Evolutionary conservation across 2,113 vertebrate genomes (phyloP).

Genomic region (Ceuthmochares aereus): DNA sequence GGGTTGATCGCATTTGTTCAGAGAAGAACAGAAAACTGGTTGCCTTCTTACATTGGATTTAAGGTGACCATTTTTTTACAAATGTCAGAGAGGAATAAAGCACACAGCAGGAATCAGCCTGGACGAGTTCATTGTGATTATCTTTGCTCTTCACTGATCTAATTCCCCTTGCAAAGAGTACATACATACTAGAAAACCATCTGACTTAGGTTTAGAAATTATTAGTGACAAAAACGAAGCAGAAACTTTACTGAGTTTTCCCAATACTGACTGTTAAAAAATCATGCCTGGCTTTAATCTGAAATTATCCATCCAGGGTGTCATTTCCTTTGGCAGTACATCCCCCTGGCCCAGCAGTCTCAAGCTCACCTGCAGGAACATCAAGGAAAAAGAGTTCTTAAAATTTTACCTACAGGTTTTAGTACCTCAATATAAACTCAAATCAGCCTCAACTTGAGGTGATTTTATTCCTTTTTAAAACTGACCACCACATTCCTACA

Average conservation of each 20-base stretch:
- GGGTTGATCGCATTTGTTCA: neutral
- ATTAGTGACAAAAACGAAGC: neutral
- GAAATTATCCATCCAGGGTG: neutral
- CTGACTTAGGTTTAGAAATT: neutral
- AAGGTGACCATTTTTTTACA: neutral
- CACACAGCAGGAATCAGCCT: neutral
- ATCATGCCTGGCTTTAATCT: neutral
- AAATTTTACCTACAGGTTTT: neutral
- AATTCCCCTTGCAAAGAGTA: neutral
- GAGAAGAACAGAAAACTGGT: neutral
- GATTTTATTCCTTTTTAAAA: neutral
- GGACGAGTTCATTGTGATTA: neutral
- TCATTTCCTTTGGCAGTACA: neutral
- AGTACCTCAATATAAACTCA: neutral
- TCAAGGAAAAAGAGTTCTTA: neutral
- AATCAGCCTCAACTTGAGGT: neutral
- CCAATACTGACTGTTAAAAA: neutral
- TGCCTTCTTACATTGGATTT: neutral
- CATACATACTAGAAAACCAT: neutral
- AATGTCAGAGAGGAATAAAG: neutral
- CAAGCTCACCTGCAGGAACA: neutral
- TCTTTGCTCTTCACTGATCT: neutral
- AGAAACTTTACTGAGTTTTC: neutral
- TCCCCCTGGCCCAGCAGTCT: neutral
- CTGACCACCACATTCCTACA: neutral